Evolutionary conservation across 2,113 vertebrate genomes (phyloP), one percentile per base, ranked within the genome.

Genomic region (Catharus bicknelli): DNA sequence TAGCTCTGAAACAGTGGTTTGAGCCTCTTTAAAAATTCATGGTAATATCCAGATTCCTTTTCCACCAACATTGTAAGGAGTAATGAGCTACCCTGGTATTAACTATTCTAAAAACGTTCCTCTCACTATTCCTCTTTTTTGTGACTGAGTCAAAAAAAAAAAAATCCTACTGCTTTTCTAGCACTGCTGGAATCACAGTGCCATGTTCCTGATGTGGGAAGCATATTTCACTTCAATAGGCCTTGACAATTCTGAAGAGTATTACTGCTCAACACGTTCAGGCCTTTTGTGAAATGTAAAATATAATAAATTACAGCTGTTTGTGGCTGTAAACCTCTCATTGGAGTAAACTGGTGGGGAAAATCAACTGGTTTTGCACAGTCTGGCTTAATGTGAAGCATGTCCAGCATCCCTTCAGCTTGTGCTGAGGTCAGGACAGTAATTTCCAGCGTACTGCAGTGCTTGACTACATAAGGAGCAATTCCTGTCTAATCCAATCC

Each of bases 261-360:
- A 47, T 81, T 96, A 50, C 32, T 4, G 16, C 68, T 90, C 90
- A 76, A 26, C 64, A 5, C 69, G 77, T 88, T 92, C 93, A 86
- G 63, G 11, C 86, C 55, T 86, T 20, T 59, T 72, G 59, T 54
- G 75, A 90, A 94, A 88, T 88, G 75, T 67, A 82, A 86, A 53
- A 48, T 84, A 70, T 68, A 93, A 93, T 96, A 94, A 88, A 86
- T 96, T 80, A 81, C 91, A 95, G 80, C 61, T 90, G 72, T 69
- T 93, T 45, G 80, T 83, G 48, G 51, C 74, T 61, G 23, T 85
- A 79, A 70, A 45, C 43, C 72, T 90, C 74, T 54, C 18, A 30
- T 55, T 62, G 62, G 87, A 91, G 19, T 48, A 93, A 92, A 89
- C 83, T 86, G 83, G n/a, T 59, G 57, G 62, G 81, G 87, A 80